Percentiles rank a stretch among this genome's conserved stretches.
phyloP scores from a whole-genome alignment of 2,797 vertebrate genomes.

The Numenius phaeopus region DNA sequence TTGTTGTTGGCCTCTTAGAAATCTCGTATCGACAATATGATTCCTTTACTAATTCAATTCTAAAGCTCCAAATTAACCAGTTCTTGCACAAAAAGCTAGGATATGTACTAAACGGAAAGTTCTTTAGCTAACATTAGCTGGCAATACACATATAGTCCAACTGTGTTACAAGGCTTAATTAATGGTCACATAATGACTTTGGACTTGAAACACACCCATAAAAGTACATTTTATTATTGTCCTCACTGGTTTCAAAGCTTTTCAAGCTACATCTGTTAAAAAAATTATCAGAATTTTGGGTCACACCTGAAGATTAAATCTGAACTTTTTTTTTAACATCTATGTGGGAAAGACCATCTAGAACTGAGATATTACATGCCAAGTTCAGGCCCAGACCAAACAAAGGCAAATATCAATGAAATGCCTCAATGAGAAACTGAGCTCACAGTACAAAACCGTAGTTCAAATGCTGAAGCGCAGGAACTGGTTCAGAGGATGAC shows the following conservation, averaged over 20 bases:
- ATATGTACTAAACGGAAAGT: background rate
- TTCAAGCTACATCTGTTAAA: background rate
- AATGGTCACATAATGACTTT: background rate
- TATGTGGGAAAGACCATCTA: background rate
- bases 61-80: background rate
- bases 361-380: background rate
- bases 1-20: background rate
- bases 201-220: background rate
- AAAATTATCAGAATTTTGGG: background rate
- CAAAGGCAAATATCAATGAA: background rate
- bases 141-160: background rate
- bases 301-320: background rate
- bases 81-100: background rate
- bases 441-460: background rate
- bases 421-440: background rate
- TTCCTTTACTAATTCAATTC: background rate
- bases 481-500: background rate
- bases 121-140: background rate
- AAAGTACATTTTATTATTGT: background rate
- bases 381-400: background rate
- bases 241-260: background rate
- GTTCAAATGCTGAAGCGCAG: slow-evolving; percentile 10
- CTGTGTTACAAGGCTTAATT: background rate
- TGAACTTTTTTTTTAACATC: background rate
- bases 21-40: background rate